Evolutionary conservation across 1,140 invertebrate species (phyloP).

Genomic region (Acromyrmex echinatior): DNA sequence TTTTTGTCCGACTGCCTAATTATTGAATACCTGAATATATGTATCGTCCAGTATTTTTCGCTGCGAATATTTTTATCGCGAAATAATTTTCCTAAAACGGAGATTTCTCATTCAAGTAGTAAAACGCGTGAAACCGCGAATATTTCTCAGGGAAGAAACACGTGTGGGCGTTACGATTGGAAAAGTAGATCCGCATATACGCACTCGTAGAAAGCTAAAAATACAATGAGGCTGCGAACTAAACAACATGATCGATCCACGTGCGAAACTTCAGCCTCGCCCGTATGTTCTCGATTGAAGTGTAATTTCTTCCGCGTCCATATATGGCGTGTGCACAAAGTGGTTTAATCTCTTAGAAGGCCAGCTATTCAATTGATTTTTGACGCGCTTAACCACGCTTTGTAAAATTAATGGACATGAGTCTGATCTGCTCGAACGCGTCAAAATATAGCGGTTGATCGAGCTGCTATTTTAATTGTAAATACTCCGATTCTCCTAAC

Average conservation of each 20-base stretch:
- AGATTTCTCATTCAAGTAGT: neutral
- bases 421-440: constrained; percentile 30
- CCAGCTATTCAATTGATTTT: constrained; percentile 39
- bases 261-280: constrained; percentile 57
- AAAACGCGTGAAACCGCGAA: neutral
- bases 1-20: neutral
- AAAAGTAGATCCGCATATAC: constrained; percentile 60
- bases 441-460: constrained; percentile 39
- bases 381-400: neutral
- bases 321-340: constrained; percentile 46
- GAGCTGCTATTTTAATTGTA: constrained; percentile 17
- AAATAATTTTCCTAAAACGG: constrained; percentile 18
- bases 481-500: constrained; percentile 1
- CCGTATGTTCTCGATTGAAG: constrained; percentile 39
- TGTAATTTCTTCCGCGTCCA: constrained; percentile 57
- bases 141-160: constrained; percentile 2
- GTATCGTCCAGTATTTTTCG: neutral
- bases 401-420: constrained; percentile 21
- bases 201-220: constrained; percentile 60
- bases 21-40: neutral
- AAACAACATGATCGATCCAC: constrained; percentile 21
- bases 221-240: constrained; percentile 49
- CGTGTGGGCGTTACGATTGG: constrained; percentile 15
- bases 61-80: neutral
- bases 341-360: constrained; percentile 58